Conservation (phyloP, 2,113 vertebrate species). For the Tricholaema leucomelas region DNA sequence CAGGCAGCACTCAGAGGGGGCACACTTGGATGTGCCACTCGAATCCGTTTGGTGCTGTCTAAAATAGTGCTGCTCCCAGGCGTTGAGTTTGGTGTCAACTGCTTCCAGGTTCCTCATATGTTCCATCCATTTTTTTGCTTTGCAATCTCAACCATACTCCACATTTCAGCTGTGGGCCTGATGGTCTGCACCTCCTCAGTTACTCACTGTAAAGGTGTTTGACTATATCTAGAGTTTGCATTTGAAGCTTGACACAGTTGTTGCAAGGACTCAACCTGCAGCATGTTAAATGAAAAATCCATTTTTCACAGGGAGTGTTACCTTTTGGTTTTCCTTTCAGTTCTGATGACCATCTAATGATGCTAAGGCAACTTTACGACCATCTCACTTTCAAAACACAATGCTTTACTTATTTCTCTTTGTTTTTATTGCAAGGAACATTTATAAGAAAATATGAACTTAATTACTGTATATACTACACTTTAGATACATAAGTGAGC, state of each 20-base stretch:
- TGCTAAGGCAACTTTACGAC: not conserved
- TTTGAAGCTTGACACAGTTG: not conserved
- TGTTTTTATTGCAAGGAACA: not conserved
- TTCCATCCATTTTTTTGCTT: not conserved
- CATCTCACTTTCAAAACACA: not conserved
- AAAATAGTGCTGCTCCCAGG: not conserved
- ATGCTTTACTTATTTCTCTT: not conserved
- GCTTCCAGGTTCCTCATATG: not conserved
- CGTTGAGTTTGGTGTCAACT: not conserved
- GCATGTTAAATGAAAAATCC: not conserved
- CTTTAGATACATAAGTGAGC: not conserved
- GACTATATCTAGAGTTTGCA: not conserved
- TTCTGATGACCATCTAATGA: not conserved
- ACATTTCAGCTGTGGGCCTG: not conserved
- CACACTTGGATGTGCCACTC: fast-evolving
- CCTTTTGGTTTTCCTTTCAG: not conserved
- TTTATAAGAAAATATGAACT: not conserved
- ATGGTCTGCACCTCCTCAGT: not conserved
- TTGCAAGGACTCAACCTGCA: not conserved
- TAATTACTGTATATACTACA: not conserved
- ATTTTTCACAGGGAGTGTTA: not conserved
- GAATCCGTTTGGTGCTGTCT: not conserved
- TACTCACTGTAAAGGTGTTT: not conserved
- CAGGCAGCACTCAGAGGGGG: not conserved
- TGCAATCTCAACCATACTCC: not conserved